These are phyloP conservation scores for Lucifuga dentata DNA, from an alignment of 2,113 vertebrate genomes.

Conservation along the genomic window DNA sequence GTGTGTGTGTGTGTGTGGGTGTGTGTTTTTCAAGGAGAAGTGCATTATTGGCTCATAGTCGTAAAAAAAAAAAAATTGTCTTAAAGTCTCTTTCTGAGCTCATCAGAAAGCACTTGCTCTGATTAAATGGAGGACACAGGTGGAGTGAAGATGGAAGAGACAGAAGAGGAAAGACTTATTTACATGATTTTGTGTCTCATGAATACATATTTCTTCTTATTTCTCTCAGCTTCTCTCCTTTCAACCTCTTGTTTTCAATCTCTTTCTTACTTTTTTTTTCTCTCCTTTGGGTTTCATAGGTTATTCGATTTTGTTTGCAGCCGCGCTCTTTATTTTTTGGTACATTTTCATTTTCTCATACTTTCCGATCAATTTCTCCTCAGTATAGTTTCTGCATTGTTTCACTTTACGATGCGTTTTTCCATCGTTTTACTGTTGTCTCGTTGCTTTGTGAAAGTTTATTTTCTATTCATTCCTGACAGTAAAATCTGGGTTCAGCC, in stretches of 20 bases:
- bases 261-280: background rate
- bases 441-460: constrained; percentile 22
- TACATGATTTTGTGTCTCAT: constrained; percentile 3
- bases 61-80: constrained; percentile 19
- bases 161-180: background rate
- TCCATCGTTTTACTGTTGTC: background rate
- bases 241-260: background rate
- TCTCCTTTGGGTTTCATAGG: no score
- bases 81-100: constrained; percentile 30
- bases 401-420: constrained; percentile 24
- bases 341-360: background rate
- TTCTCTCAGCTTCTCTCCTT: background rate
- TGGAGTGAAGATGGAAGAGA: background rate
- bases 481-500: constrained; percentile 50
- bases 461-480: constrained; percentile 34
- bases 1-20: no score
- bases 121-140: background rate
- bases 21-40: constrained; percentile 20
- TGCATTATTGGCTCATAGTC: constrained; percentile 18
- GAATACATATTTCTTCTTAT: background rate
- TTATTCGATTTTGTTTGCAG: background rate
- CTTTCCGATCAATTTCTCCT: constrained; percentile 13
- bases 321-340: background rate
- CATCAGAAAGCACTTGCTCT: constrained; percentile 26
- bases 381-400: background rate